Conservation (phyloP, 2,888 invertebrate species). For the Plebejus anna region DNA sequence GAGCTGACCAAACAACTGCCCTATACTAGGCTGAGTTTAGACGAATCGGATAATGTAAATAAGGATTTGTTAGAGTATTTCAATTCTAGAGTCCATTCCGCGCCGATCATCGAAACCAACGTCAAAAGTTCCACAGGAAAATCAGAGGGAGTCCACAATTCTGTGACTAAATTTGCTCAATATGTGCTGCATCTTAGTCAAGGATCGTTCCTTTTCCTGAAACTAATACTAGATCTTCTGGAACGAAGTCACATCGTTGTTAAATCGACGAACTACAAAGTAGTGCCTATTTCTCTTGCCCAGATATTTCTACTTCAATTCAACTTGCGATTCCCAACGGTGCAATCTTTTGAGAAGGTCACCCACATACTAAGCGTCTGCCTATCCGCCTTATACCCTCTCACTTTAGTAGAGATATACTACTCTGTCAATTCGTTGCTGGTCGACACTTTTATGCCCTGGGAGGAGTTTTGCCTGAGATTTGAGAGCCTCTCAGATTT, state of each 20-base stretch:
- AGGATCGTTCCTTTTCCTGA: conserved; percentile 95
- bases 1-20: conserved; percentile 92
- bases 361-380: conserved; percentile 94
- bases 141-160: conserved; percentile 82
- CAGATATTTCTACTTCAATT: conserved; percentile 95
- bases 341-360: conserved; percentile 93
- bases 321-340: conserved; percentile 94
- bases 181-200: conserved; percentile 90
- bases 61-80: conserved; percentile 94
- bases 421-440: conserved; percentile 94
- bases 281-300: conserved; percentile 91
- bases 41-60: conserved; percentile 88
- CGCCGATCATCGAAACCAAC: conserved; percentile 91
- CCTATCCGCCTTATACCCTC: conserved; percentile 93
- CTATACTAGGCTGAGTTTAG: conserved; percentile 87
- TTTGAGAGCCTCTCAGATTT: conserved; percentile 93
- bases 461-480: conserved; percentile 94
- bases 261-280: conserved; percentile 96
- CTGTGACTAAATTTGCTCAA: conserved; percentile 89
- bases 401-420: conserved; percentile 94
- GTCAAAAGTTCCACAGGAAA: conserved; percentile 85
- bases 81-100: conserved; percentile 88
- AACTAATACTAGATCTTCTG: conserved; percentile 93
- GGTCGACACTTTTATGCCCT: conserved; percentile 88
- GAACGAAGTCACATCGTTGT: conserved; percentile 95